These are phyloP conservation scores for Ennomos fuscantarius DNA, from an alignment of 2,888 invertebrate genomes.

Conservation along the genomic window DNA sequence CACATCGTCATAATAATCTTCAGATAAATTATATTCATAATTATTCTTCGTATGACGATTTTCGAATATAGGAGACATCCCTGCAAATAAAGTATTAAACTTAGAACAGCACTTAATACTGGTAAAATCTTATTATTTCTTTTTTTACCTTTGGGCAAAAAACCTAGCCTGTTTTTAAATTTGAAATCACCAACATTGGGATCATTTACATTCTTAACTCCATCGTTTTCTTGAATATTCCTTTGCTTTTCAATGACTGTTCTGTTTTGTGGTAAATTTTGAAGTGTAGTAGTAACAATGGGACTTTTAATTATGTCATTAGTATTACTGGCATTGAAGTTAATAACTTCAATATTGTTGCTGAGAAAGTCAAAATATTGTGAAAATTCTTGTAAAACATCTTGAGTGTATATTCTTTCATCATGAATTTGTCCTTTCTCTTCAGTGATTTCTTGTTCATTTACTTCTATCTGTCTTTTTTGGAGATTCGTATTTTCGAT, in stretches of 20 bases:
- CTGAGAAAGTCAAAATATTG: constrained; percentile 42
- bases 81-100: constrained; percentile 48
- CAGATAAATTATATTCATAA: constrained; percentile 46
- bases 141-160: constrained; percentile 84
- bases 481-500: background rate
- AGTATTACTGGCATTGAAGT: background rate
- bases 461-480: background rate
- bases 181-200: constrained; percentile 48
- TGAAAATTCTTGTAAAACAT: constrained; percentile 36
- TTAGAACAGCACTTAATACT: background rate
- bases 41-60: constrained; percentile 54
- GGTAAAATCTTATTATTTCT: background rate
- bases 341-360: background rate
- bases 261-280: background rate
- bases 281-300: constrained; percentile 2
- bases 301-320: constrained; percentile 1
- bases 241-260: background rate
- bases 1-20: constrained; percentile 69
- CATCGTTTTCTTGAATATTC: constrained; percentile 2
- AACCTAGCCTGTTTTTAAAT: constrained; percentile 73
- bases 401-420: background rate
- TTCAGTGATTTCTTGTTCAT: constrained; percentile 6
- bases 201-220: constrained; percentile 11
- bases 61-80: constrained; percentile 83
- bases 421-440: constrained; percentile 7